These are phyloP conservation scores for Drosophila subobscura DNA, from an alignment of 1,140 invertebrate genomes.

Conservation along the genomic window DNA sequence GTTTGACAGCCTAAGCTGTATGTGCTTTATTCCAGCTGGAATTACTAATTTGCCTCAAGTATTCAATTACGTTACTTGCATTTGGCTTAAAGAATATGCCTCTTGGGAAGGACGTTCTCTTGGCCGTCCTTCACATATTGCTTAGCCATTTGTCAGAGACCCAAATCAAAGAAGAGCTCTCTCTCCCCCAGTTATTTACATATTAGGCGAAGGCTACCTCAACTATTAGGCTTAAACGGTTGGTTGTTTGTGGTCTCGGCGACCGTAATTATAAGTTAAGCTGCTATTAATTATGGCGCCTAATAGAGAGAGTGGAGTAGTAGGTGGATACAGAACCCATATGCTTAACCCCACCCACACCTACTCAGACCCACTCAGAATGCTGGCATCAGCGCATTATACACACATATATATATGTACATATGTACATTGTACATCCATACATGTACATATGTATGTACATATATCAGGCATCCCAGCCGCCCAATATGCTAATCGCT, in stretches of 20 bases:
- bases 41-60: too few relatives aligned
- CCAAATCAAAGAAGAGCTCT: conserved; percentile 29
- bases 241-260: conserved; percentile 71
- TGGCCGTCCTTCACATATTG: conserved; percentile 8
- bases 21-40: too few relatives aligned
- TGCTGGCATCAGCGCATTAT: conserved; percentile 44
- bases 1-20: too few relatives aligned
- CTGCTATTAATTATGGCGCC: conserved; percentile 79
- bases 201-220: conserved; percentile 54
- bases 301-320: conserved; percentile 36
- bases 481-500: conserved; percentile 58
- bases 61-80: too few relatives aligned
- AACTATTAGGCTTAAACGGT: conserved; percentile 76
- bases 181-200: neutral
- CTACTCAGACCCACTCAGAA: conserved; percentile 8
- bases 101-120: too few relatives aligned
- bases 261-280: conserved; percentile 81
- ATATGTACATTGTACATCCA: too few relatives aligned
- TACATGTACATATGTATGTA: neutral
- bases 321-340: conserved; percentile 23
- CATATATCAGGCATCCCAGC: conserved; percentile 45
- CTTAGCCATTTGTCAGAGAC: conserved; percentile 20
- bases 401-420: neutral
- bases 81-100: too few relatives aligned
- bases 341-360: conserved; percentile 41